These are phyloP conservation scores for Vidua chalybeata DNA, from an alignment of 2,113 vertebrate species.

Conservation along the genomic window DNA sequence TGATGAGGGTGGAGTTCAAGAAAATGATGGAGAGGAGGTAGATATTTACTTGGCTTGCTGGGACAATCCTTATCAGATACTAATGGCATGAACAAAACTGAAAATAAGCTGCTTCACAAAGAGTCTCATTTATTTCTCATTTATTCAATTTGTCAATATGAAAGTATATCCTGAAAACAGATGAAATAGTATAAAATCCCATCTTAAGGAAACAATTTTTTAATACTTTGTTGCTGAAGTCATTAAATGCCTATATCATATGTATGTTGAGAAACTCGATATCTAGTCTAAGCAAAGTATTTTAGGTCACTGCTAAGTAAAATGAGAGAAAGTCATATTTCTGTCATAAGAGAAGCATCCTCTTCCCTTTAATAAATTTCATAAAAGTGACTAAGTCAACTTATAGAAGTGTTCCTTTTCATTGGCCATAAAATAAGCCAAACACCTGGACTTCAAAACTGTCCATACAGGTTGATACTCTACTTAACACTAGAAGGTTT, in stretches of 20 bases:
- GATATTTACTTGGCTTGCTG: background rate
- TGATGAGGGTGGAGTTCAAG: conserved; percentile 85
- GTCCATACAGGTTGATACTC: background rate
- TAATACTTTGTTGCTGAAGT: background rate
- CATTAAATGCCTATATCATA: background rate
- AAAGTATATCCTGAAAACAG: background rate
- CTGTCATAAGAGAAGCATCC: background rate
- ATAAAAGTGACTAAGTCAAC: rapidly evolving
- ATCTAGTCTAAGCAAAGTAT: background rate
- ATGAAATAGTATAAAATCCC: background rate
- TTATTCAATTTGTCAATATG: background rate
- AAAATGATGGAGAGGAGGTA: conserved; percentile 87
- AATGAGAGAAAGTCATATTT: background rate
- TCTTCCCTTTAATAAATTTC: background rate
- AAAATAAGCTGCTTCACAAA: background rate
- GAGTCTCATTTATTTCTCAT: background rate
- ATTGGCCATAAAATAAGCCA: background rate
- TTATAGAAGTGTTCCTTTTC: background rate
- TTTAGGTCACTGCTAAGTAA: background rate
- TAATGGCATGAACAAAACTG: background rate
- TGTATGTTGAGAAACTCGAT: background rate
- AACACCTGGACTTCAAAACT: background rate
- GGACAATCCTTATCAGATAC: background rate
- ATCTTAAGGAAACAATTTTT: background rate
- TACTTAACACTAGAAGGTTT: background rate